Conservation (phyloP, 2,113 vertebrate genomes). For the Axis porcinus region DNA sequence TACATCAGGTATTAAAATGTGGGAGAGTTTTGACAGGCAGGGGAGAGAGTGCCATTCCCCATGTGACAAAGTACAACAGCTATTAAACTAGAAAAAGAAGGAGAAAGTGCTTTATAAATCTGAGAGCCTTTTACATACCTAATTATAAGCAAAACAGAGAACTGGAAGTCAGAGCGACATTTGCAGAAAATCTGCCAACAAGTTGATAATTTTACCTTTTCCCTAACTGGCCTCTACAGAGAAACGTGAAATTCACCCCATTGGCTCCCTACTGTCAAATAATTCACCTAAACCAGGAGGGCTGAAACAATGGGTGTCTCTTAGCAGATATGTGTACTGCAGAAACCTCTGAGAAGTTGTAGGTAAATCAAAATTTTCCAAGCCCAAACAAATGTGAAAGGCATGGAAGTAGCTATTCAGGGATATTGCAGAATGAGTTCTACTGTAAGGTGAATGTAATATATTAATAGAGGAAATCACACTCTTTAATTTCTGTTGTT, state of each 20-base stretch:
- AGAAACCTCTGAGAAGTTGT: not conserved
- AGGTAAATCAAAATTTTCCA: constrained; percentile 2
- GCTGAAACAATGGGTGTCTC: not conserved
- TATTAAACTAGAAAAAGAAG: not conserved
- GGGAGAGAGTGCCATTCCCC: not conserved
- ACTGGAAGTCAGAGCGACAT: not conserved
- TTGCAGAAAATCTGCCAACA: not conserved
- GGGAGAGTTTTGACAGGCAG: not conserved
- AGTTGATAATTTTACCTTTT: not conserved
- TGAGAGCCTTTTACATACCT: not conserved
- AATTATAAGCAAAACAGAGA: constrained; percentile 40
- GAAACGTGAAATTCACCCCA: constrained; percentile 12
- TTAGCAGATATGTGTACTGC: not conserved
- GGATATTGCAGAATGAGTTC: not conserved
- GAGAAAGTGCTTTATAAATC: not conserved
- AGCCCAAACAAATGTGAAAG: constrained; percentile 33
- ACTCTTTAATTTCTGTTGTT: not conserved
- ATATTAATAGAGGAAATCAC: constrained; percentile 22
- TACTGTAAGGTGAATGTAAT: not conserved
- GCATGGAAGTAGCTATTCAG: not conserved
- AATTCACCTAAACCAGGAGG: not conserved
- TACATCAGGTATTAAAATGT: not conserved
- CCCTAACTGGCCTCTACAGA: not conserved
- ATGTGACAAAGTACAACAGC: not conserved
- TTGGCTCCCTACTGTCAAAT: constrained; percentile 13